Base-by-base conservation (phyloP, 2,797 vertebrate species). In the Chrysocyon brachyurus region DNA sequence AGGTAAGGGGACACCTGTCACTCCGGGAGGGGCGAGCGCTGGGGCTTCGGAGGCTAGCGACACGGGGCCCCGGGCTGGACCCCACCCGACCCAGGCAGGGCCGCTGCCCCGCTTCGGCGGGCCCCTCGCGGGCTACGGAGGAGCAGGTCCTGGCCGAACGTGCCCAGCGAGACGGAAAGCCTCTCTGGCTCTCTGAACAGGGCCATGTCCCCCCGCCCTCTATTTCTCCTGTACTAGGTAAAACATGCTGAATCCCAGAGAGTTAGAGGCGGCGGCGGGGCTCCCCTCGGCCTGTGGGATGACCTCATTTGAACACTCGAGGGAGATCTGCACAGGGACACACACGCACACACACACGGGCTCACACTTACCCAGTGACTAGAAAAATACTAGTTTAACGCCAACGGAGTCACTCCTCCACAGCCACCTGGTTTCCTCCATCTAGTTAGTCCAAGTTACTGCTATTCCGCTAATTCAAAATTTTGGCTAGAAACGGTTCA, bases 171-270 rank as follows among this genome's bases (percentile, higher is more conserved):
- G 57, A 82, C 3, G 77, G 68, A 91, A 96, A 96, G 57, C 8
- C 89, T 31, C 28, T 59, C 52, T 28, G 54, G 28, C 75, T 83
- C 59, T 63, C 11, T 78, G 90, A 70, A 79, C 12, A 77, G 83
- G 96, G 19, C 83, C n/a, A 46, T 21, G 33, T 83, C 26, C 26
- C 33, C 24, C 92, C 40, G n/a, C 28, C 59, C 68, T 54, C 26
- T 72, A 57, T 93, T 94, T 91, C 33, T 82, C 88, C 78, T 77
- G n/a, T 52, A 72, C 26, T 81, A 73, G 22, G 49, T 31, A 95
- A 96, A 82, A 68, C 63, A 70, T 61, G 85, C 36, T 72, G 33
- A 94, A 72, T 28, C 59, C 63, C 85, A 85, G 28, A 85, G 40
- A 68, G 24, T 75, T 81, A 68, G 90, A 68, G 22, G 79, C 96